phyloP scores from a whole-genome alignment of 2,888 invertebrate genomes.

The Lissonota sp. region DNA sequence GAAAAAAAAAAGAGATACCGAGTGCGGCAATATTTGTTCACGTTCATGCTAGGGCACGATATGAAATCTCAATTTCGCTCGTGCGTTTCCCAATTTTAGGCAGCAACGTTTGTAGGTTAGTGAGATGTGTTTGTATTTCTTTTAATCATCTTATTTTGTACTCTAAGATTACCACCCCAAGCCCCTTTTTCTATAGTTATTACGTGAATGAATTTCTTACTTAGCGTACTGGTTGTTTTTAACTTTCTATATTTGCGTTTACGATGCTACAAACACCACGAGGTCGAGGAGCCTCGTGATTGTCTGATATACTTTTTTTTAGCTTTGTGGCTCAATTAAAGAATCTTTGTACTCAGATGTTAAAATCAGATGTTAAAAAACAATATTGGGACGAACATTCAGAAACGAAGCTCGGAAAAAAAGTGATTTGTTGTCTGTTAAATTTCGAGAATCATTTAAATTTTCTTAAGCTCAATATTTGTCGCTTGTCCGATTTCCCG shows the following conservation, averaged over 20 bases:
- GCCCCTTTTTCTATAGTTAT: constrained; percentile 77
- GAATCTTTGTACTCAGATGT: constrained; percentile 5
- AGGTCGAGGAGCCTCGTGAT: constrained; percentile 49
- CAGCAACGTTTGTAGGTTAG: constrained; percentile 78
- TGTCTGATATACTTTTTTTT: constrained; percentile 51
- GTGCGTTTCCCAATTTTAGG: constrained; percentile 75
- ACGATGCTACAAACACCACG: constrained; percentile 61
- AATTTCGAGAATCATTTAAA: constrained; percentile 20
- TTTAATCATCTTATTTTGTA: constrained; percentile 80
- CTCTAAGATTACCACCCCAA: constrained; percentile 73
- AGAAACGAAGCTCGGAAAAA: constrained; percentile 8
- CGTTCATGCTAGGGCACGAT: constrained; percentile 60
- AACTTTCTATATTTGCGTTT: constrained; percentile 78
- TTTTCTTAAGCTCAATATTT: constrained; percentile 23
- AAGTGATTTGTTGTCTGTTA: constrained; percentile 1
- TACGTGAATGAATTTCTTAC: constrained; percentile 79
- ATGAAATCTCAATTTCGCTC: constrained; percentile 64
- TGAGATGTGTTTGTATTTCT: constrained; percentile 81
- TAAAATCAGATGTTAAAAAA: constrained; percentile 30
- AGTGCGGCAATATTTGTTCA: constrained; percentile 64
- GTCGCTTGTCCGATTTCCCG: constrained; percentile 5
- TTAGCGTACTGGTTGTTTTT: constrained; percentile 81
- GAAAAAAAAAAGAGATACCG: constrained; percentile 18
- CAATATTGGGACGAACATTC: constrained; percentile 16
- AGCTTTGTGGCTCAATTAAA: constrained; percentile 39